Conservation (phyloP, 2,888 invertebrate species). For the Endotricha flammealis region DNA sequence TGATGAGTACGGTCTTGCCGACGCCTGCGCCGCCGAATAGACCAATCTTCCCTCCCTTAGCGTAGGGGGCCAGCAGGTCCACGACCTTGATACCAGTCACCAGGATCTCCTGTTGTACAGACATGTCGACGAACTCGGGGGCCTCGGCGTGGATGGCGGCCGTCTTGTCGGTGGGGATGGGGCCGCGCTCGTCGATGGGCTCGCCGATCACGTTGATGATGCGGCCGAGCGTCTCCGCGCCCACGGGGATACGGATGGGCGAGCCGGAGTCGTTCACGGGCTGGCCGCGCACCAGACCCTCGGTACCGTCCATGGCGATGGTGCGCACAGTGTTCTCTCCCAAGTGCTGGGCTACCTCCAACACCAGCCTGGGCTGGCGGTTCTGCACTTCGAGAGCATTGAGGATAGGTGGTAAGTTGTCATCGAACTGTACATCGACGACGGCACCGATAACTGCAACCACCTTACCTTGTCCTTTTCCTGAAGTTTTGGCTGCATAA, state of each 20-base stretch:
- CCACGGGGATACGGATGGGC: conserved; percentile 95
- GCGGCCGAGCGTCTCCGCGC: conserved; percentile 92
- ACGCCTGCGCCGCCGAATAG: conserved; percentile 97
- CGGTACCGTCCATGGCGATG: conserved; percentile 96
- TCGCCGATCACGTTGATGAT: conserved; percentile 96
- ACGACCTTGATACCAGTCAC: conserved; percentile 97
- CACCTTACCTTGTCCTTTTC: conserved; percentile 17
- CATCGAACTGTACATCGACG: conserved; percentile 98
- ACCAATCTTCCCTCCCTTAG: conserved; percentile 96
- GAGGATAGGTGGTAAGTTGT: conserved; percentile 93
- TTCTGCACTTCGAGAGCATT: conserved; percentile 96
- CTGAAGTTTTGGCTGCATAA: conserved; percentile 17
- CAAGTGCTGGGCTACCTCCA: conserved; percentile 95
- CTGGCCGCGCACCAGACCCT: conserved; percentile 93
- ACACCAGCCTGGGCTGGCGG: conserved; percentile 86
- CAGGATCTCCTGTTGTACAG: conserved; percentile 92
- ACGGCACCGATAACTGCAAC: conserved; percentile 81
- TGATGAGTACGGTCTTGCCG: conserved; percentile 96
- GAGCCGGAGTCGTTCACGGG: conserved; percentile 88
- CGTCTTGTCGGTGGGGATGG: conserved; percentile 86
- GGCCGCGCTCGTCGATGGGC: conserved; percentile 94
- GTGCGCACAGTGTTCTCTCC: conserved; percentile 94
- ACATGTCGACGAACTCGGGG: conserved; percentile 94
- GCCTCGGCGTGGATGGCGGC: conserved; percentile 94
- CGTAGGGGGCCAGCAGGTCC: conserved; percentile 94